phyloP scores from a whole-genome alignment of 1,140 invertebrate genomes.

The Mercenaria mercenaria region DNA sequence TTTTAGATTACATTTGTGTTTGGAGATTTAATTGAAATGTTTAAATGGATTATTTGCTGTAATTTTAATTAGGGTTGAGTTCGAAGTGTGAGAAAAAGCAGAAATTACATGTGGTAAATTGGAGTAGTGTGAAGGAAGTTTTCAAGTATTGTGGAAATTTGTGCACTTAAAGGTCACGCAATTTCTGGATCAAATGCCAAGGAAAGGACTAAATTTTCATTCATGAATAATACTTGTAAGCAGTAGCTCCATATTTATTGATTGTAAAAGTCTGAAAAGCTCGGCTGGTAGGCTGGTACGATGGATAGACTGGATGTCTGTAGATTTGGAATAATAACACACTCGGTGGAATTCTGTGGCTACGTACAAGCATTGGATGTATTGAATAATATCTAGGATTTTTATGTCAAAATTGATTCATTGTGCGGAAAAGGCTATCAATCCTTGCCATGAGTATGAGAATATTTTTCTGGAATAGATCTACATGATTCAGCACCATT shows the following conservation, averaged over 20 bases:
- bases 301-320: conserved; percentile 34
- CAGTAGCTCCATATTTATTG: conserved; percentile 38
- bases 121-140: background rate
- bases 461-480: conserved; percentile 3
- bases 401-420: conserved; percentile 51
- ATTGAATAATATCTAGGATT: conserved; percentile 51
- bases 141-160: background rate
- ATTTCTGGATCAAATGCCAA: background rate
- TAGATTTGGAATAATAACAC: conserved; percentile 25
- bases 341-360: conserved; percentile 12
- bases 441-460: background rate
- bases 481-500: background rate
- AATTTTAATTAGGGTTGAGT: background rate
- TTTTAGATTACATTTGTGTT: background rate
- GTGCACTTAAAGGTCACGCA: background rate
- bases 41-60: background rate
- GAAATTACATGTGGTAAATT: background rate
- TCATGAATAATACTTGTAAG: conserved; percentile 2
- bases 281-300: background rate
- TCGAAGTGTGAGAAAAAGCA: background rate
- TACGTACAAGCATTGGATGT: background rate
- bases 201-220: background rate
- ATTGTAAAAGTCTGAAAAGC: conserved; percentile 42
- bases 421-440: conserved; percentile 29
- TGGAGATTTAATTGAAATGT: background rate